Evolutionary conservation across 1,140 invertebrate genomes (phyloP).

Genomic region (Pseudomyrmex cubaensis): DNA sequence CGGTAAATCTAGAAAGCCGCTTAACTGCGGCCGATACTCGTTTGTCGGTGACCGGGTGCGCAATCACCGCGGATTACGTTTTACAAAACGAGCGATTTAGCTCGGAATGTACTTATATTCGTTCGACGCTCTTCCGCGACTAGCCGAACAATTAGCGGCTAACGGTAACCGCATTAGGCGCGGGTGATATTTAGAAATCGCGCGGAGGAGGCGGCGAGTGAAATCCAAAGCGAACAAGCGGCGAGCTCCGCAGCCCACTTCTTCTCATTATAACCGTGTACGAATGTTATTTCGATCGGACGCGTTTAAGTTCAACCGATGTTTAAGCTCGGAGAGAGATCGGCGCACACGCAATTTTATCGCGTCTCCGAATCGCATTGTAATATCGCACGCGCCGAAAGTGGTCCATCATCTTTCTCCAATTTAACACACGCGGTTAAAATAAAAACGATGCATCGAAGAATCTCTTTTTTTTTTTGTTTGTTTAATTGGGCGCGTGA

Average conservation of each 20-base stretch:
- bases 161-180: slow-evolving; percentile 39
- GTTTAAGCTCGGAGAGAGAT: background rate
- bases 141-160: slow-evolving; percentile 33
- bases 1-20: slow-evolving; percentile 27
- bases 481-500: too few species aligned
- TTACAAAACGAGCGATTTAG: slow-evolving; percentile 38
- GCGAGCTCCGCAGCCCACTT: background rate
- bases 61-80: slow-evolving; percentile 31
- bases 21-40: slow-evolving; percentile 5
- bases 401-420: background rate
- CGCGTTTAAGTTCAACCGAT: background rate
- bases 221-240: background rate
- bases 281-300: slow-evolving; percentile 3
- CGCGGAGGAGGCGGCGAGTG: slow-evolving; percentile 1
- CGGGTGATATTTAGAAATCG: slow-evolving; percentile 43
- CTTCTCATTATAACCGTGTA: background rate
- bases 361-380: slow-evolving; percentile 11
- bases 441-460: too few species aligned
- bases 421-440: background rate
- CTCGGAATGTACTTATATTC: background rate
- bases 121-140: slow-evolving; percentile 21
- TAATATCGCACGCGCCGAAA: slow-evolving; percentile 9
- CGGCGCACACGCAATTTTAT: too few species aligned
- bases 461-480: too few species aligned
- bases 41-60: background rate